Conservation (phyloP, 1,140 invertebrate genomes). For the Drosophila tropicalis region DNA sequence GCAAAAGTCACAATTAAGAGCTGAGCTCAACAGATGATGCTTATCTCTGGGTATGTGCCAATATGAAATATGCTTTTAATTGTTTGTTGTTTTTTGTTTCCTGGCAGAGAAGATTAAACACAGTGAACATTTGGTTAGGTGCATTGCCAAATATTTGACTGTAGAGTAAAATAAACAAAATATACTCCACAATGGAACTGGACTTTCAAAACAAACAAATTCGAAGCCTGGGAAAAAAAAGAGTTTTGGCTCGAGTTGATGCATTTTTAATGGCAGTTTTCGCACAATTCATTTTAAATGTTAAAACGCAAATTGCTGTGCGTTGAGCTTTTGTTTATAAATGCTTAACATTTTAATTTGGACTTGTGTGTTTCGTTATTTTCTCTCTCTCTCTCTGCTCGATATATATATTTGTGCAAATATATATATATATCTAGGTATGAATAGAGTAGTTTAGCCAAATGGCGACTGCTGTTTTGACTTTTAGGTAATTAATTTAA, state of each 20-base stretch:
- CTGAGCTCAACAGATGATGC: slow-evolving; percentile 30
- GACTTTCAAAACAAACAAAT: slow-evolving; percentile 59
- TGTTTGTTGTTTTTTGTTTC: slow-evolving; percentile 30
- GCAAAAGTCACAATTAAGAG: slow-evolving; percentile 38
- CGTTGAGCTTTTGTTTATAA: slow-evolving; percentile 40
- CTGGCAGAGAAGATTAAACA: slow-evolving; percentile 29
- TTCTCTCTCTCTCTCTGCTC: slow-evolving; percentile 5
- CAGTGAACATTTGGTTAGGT: slow-evolving; percentile 16
- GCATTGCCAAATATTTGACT: slow-evolving; percentile 44
- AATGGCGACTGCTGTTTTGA: slow-evolving; percentile 7
- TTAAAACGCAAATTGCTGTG: slow-evolving; percentile 20
- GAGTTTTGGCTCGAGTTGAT: slow-evolving; percentile 39
- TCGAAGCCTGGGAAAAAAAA: slow-evolving; percentile 54
- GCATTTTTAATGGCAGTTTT: slow-evolving; percentile 69
- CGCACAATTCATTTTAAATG: slow-evolving; percentile 68
- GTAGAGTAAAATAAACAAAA: slow-evolving; percentile 42
- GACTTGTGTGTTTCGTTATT: slow-evolving; percentile 12
- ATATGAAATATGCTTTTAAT: slow-evolving; percentile 69
- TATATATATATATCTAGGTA: not conserved
- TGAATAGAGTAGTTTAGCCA: slow-evolving; percentile 8
- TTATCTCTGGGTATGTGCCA: slow-evolving; percentile 46
- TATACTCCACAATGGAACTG: slow-evolving; percentile 52
- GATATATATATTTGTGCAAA: not conserved
- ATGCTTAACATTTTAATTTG: slow-evolving; percentile 68
- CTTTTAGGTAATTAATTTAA: slow-evolving; percentile 17